Percentiles rank a stretch among this genome's conserved stretches.
Conservation (phyloP, 2,888 invertebrate genomes). For the Malacosoma neustria region DNA sequence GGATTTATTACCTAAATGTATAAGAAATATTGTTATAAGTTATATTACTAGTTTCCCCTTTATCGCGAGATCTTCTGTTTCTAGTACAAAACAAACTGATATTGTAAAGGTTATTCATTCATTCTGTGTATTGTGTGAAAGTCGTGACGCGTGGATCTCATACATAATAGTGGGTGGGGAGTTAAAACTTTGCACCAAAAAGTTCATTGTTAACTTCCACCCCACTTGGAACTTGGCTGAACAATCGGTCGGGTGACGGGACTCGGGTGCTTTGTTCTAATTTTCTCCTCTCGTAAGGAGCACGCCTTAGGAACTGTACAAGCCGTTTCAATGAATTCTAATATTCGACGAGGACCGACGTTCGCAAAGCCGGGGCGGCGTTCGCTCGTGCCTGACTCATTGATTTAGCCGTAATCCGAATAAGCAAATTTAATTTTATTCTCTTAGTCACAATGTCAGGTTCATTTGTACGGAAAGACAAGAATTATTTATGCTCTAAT, state of each 20-base stretch:
- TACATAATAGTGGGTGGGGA: slow-evolving; percentile 14
- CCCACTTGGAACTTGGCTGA: slow-evolving; percentile 13
- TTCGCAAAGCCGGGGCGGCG: slow-evolving; percentile 13
- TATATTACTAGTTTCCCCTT: no score
- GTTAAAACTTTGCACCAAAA: slow-evolving; percentile 19
- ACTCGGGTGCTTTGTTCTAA: slow-evolving; percentile 24
- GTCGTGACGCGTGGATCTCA: slow-evolving; percentile 10
- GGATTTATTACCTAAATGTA: no score
- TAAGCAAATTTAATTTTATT: slow-evolving; percentile 15
- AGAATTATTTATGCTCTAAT: neutral
- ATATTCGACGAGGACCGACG: slow-evolving; percentile 16
- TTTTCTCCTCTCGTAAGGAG: slow-evolving; percentile 17
- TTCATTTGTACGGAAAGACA: neutral
- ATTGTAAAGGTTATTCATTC: slow-evolving; percentile 2
- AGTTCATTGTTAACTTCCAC: slow-evolving; percentile 25
- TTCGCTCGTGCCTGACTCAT: slow-evolving; percentile 19
- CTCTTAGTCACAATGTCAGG: neutral
- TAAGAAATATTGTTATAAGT: no score
- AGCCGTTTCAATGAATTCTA: slow-evolving; percentile 18
- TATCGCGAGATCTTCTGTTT: no score
- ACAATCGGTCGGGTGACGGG: slow-evolving; percentile 17
- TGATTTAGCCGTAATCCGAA: slow-evolving; percentile 21
- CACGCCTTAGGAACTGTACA: slow-evolving; percentile 18
- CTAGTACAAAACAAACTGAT: neutral
- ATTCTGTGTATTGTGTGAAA: slow-evolving; percentile 18